Percentiles rank a stretch among this genome's conserved stretches.
Conservation (phyloP, 2,113 vertebrate genomes). For the Muntiacus muntjak region DNA sequence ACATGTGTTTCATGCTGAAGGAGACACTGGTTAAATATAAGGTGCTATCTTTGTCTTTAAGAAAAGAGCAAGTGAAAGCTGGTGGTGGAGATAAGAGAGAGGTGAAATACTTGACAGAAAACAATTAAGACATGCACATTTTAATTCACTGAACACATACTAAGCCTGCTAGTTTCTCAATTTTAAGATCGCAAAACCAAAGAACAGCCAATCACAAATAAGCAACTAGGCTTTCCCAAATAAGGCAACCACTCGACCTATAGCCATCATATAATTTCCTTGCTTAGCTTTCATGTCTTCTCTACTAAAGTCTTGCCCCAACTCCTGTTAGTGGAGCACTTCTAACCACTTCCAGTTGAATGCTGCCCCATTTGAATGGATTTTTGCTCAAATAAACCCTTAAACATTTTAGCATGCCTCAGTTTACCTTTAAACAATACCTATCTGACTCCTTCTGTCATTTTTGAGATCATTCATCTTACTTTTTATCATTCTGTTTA, state of each 20-base stretch:
- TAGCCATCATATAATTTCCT: background rate
- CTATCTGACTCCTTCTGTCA: background rate
- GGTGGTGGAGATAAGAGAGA: background rate
- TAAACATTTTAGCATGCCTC: background rate
- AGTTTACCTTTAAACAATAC: background rate
- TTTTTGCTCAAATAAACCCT: background rate
- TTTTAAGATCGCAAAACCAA: background rate
- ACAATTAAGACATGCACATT: background rate
- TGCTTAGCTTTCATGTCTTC: background rate
- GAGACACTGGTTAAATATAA: background rate
- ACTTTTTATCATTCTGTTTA: background rate
- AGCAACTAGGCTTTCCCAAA: background rate
- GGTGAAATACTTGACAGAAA: background rate
- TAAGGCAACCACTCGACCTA: background rate
- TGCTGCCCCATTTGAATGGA: background rate
- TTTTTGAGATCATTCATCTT: background rate
- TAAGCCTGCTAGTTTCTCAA: background rate
- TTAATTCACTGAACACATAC: background rate
- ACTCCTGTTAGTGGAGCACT: background rate
- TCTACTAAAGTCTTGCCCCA: background rate
- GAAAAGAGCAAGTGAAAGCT: background rate
- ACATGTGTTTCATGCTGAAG: background rate
- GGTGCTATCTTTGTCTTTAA: background rate
- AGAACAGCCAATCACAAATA: background rate
- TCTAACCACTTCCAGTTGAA: background rate